Percentiles rank a stretch among this genome's conserved stretches.
Evolutionary conservation across 2,113 vertebrate genomes (phyloP).

Genomic region (Ursus arctos): DNA sequence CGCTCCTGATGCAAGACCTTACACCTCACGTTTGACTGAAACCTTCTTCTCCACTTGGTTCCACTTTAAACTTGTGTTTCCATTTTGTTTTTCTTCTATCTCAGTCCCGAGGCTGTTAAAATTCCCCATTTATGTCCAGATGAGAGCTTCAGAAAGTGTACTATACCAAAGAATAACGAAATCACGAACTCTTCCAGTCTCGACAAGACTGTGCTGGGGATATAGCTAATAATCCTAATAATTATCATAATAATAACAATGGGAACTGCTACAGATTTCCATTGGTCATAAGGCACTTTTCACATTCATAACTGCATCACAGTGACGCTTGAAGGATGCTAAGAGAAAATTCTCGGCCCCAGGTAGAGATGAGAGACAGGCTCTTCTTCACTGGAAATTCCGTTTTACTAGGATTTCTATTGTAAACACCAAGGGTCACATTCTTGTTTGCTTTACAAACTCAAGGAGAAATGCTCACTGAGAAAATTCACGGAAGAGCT

Average conservation of each 20-base stretch:
- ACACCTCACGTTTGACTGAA: not conserved
- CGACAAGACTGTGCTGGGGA: not conserved
- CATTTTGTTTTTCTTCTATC: constrained; percentile 2
- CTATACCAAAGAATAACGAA: not conserved
- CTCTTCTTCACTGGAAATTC: not conserved
- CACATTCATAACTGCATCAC: not conserved
- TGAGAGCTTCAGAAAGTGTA: not conserved
- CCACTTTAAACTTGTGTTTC: not conserved
- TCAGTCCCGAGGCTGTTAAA: not conserved
- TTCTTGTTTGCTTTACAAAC: constrained; percentile 42
- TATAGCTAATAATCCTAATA: not conserved
- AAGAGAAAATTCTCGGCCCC: not conserved
- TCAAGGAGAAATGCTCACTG: constrained; percentile 20
- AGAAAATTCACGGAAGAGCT: not conserved
- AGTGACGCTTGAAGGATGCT: not conserved
- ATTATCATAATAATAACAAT: not conserved
- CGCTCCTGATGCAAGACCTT: not conserved
- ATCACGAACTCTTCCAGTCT: not conserved
- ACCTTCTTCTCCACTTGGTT: not conserved
- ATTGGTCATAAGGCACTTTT: not conserved
- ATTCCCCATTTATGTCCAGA: not conserved
- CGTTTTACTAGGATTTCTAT: not conserved
- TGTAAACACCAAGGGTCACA: not conserved
- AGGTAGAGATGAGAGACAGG: not conserved
- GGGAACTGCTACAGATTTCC: not conserved